Percentiles rank a stretch among this genome's conserved stretches.
These are phyloP conservation scores for Troilus luridus DNA, from an alignment of 2,888 invertebrate species.

Conservation along the genomic window DNA sequence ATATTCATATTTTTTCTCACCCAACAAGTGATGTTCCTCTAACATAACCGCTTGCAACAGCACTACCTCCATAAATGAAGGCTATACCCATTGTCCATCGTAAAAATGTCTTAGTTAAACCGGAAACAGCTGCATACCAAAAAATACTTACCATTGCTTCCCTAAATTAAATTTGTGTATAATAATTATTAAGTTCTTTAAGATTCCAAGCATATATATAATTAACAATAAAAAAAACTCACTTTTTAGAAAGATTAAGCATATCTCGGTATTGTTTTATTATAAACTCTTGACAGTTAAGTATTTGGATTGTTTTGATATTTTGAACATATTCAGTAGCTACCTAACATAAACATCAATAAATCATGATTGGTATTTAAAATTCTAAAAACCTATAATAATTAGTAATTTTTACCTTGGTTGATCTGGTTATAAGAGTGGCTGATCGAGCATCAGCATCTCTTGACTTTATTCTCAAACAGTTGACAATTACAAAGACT, in stretches of 20 bases:
- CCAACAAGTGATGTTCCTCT: slow-evolving; percentile 19
- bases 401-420: background rate
- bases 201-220: background rate
- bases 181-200: background rate
- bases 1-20: background rate
- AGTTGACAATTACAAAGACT: slow-evolving; percentile 14
- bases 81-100: slow-evolving; percentile 1
- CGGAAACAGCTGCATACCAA: slow-evolving; percentile 39
- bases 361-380: too few relatives aligned
- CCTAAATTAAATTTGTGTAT: slow-evolving; percentile 43
- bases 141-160: background rate
- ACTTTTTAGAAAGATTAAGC: slow-evolving; percentile 69
- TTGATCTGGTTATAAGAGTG: background rate
- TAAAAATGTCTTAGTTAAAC: background rate
- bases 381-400: too few relatives aligned
- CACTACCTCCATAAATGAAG: slow-evolving; percentile 1
- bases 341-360: too few relatives aligned
- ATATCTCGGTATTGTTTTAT: slow-evolving; percentile 68
- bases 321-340: slow-evolving; percentile 70
- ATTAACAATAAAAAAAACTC: slow-evolving; percentile 44
- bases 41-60: background rate
- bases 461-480: background rate
- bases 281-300: slow-evolving; percentile 69
- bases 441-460: background rate
- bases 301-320: slow-evolving; percentile 69